These are phyloP conservation scores for Hoplostethus mediterraneus DNA, from an alignment of 2,797 vertebrate genomes.

Conservation along the genomic window DNA sequence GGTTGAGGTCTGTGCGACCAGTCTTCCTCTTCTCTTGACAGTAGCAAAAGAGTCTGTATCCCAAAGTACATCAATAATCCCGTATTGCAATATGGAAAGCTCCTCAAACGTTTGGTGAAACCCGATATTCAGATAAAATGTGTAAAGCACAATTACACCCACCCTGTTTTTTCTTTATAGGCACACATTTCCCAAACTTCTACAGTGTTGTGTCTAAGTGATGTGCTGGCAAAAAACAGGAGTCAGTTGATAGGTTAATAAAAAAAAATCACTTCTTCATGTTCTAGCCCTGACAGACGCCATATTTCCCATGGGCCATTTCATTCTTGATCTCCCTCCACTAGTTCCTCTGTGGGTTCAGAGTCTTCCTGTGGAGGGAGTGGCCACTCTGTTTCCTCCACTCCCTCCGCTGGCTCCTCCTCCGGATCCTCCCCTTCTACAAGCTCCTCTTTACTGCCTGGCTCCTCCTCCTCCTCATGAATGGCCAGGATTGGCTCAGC, in stretches of 20 bases:
- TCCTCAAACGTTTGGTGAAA: constrained; percentile 81
- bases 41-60: constrained; percentile 83
- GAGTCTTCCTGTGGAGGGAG: constrained; percentile 59
- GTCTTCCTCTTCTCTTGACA: constrained; percentile 73
- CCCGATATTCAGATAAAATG: constrained; percentile 73
- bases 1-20: constrained; percentile 70
- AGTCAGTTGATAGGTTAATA: constrained; percentile 80
- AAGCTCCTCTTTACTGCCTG: constrained; percentile 83
- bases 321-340: constrained; percentile 71
- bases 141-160: constrained; percentile 80
- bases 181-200: constrained; percentile 91
- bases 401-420: constrained; percentile 65
- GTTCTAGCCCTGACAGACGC: constrained; percentile 74
- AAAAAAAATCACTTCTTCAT: constrained; percentile 71
- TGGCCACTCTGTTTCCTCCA: constrained; percentile 71
- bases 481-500: constrained; percentile 94
- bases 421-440: constrained; percentile 71
- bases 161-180: constrained; percentile 85
- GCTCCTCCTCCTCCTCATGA: constrained; percentile 95
- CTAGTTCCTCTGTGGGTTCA: constrained; percentile 59
- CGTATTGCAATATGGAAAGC: constrained; percentile 88
- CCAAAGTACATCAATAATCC: constrained; percentile 82
- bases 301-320: constrained; percentile 50
- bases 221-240: constrained; percentile 91
- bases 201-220: constrained; percentile 99